Evolutionary conservation across 2,888 invertebrate genomes (phyloP).

Genomic region (Junonia oenone): DNA sequence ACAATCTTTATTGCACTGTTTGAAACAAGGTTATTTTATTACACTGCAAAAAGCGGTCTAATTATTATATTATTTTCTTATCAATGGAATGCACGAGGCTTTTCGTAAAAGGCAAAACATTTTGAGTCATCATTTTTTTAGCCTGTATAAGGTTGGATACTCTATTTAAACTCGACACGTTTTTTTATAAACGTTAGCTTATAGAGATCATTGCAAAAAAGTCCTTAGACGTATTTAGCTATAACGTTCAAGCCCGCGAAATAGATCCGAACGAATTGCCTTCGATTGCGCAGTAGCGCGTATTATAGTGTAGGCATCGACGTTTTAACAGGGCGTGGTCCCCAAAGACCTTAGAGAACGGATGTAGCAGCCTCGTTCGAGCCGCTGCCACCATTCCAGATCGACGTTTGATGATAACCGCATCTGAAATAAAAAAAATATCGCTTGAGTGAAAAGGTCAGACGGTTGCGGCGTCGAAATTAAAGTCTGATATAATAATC

Average conservation of each 20-base stretch:
- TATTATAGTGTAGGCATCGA: slow-evolving; percentile 52
- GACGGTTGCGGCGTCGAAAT: slow-evolving; percentile 54
- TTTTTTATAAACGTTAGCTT: slow-evolving; percentile 11
- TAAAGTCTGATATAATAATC: slow-evolving; percentile 68
- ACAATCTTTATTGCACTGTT: not conserved
- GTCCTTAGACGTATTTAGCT: slow-evolving; percentile 34
- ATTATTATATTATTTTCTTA: slow-evolving; percentile 17
- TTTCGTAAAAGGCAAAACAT: slow-evolving; percentile 14
- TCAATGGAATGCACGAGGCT: slow-evolving; percentile 15
- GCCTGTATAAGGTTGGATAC: slow-evolving; percentile 8
- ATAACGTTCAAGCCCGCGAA: slow-evolving; percentile 32
- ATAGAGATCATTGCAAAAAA: slow-evolving; percentile 31
- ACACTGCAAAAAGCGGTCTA: not conserved
- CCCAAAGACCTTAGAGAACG: slow-evolving; percentile 62
- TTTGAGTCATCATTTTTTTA: slow-evolving; percentile 18
- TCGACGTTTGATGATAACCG: slow-evolving; percentile 65
- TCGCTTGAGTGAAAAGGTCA: slow-evolving; percentile 73
- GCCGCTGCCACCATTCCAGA: slow-evolving; percentile 53
- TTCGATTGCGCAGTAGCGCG: slow-evolving; percentile 43
- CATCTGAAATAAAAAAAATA: slow-evolving; percentile 56
- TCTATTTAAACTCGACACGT: slow-evolving; percentile 1
- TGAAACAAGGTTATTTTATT: slow-evolving; percentile 6
- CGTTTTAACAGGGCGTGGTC: slow-evolving; percentile 64
- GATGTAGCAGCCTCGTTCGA: slow-evolving; percentile 68
- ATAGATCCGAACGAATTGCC: slow-evolving; percentile 36